Evolutionary conservation across 2,113 vertebrate genomes (phyloP).

Genomic region (Stigmatopora argus): DNA sequence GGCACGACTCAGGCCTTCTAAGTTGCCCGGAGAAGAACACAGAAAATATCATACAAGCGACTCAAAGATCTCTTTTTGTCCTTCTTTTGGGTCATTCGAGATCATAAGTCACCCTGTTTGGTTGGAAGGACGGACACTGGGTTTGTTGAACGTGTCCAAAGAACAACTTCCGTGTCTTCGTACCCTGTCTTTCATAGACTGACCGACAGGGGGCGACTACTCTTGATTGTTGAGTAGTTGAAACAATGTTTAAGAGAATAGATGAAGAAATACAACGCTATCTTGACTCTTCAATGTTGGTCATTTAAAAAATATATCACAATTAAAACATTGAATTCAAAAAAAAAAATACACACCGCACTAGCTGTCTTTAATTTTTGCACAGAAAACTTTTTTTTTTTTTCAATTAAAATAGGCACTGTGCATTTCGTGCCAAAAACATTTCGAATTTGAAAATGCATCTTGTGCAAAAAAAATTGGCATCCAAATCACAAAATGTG

Average conservation of each 20-base stretch:
- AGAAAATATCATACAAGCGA: neutral
- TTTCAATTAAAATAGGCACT: too few relatives aligned
- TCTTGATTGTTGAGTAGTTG: too few relatives aligned
- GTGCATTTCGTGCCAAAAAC: too few relatives aligned
- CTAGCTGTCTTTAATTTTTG: too few relatives aligned
- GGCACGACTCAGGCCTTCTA: neutral
- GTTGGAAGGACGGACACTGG: conserved; percentile 19
- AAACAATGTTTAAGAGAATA: neutral
- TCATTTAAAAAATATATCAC: too few relatives aligned
- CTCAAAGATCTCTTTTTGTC: neutral
- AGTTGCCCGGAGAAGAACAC: neutral
- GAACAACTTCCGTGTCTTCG: neutral
- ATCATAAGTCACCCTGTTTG: conserved; percentile 8
- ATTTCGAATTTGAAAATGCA: too few relatives aligned
- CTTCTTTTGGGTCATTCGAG: neutral
- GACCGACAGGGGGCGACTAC: neutral
- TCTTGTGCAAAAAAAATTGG: too few relatives aligned
- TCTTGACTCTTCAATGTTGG: neutral
- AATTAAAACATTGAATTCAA: too few relatives aligned
- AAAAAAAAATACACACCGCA: too few relatives aligned
- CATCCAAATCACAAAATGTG: too few relatives aligned
- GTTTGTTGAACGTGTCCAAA: neutral
- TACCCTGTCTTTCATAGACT: neutral
- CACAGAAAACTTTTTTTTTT: too few relatives aligned
- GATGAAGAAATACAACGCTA: neutral